phyloP scores from a whole-genome alignment of 2,888 invertebrate species.

The Boloria euphrosyne region DNA sequence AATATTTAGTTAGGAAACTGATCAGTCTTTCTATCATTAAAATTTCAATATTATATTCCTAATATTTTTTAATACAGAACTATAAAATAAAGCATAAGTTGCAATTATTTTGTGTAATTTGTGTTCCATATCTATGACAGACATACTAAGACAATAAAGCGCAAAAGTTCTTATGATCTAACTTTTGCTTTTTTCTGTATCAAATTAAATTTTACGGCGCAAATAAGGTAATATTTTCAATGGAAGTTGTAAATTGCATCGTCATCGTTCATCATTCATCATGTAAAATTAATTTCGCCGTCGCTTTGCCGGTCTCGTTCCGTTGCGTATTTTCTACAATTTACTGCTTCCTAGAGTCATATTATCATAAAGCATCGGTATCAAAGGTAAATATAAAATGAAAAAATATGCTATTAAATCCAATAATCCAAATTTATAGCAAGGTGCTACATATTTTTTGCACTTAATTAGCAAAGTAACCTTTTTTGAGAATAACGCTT shows the following conservation, averaged over 20 bases:
- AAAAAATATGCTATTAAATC: slow-evolving; percentile 3
- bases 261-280: slow-evolving; percentile 79
- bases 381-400: slow-evolving; percentile 53
- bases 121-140: too few species aligned
- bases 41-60: too few species aligned
- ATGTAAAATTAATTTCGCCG: slow-evolving; percentile 75
- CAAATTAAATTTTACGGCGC: slow-evolving; percentile 35
- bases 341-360: slow-evolving; percentile 65
- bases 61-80: too few species aligned
- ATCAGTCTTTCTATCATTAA: too few species aligned
- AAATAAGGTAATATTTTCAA: slow-evolving; percentile 54
- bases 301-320: slow-evolving; percentile 59
- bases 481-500: neutral
- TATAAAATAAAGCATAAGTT: too few species aligned
- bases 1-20: too few species aligned
- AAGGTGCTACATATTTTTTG: too few species aligned
- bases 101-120: too few species aligned
- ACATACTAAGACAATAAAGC: too few species aligned
- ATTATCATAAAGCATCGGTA: slow-evolving; percentile 58
- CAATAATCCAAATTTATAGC: slow-evolving; percentile 2
- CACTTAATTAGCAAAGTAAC: too few species aligned
- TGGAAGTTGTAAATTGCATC: slow-evolving; percentile 71
- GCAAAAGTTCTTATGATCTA: too few species aligned
- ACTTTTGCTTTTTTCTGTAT: slow-evolving; percentile 10
- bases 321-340: slow-evolving; percentile 67